Conservation (phyloP, 1,140 invertebrate genomes). For the Neodiprion pinetum region DNA sequence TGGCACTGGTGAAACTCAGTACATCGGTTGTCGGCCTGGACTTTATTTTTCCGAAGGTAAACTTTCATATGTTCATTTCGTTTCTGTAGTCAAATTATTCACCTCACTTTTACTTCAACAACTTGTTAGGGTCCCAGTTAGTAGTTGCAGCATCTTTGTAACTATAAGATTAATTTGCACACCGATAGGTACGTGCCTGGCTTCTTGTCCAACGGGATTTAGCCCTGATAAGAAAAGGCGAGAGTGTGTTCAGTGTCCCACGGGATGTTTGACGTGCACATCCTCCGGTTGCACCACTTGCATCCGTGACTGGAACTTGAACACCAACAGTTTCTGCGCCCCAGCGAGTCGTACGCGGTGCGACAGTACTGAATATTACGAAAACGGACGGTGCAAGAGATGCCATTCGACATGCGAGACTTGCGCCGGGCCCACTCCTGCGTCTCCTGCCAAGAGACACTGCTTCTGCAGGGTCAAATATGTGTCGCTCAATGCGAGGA, state of each 20-base stretch:
- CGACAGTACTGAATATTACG: slow-evolving; percentile 72
- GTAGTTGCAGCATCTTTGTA: neutral
- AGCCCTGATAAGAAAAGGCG: too few species aligned
- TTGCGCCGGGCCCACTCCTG: slow-evolving; percentile 74
- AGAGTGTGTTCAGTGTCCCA: too few species aligned
- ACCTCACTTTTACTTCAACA: neutral
- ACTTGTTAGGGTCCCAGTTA: slow-evolving; percentile 1
- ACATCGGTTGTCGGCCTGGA: slow-evolving; percentile 77
- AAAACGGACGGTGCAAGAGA: slow-evolving; percentile 70
- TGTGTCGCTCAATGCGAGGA: slow-evolving; percentile 78
- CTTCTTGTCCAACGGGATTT: too few species aligned
- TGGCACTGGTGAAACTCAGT: slow-evolving; percentile 77
- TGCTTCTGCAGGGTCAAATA: slow-evolving; percentile 70
- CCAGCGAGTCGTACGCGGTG: slow-evolving; percentile 72
- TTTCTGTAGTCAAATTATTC: neutral
- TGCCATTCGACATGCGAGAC: slow-evolving; percentile 77
- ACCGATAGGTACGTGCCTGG: too few species aligned
- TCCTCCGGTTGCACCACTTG: slow-evolving; percentile 73
- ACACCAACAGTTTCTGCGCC: slow-evolving; percentile 74
- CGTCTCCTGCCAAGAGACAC: slow-evolving; percentile 70
- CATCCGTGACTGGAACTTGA: slow-evolving; percentile 73
- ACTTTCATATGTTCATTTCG: neutral
- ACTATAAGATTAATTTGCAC: neutral
- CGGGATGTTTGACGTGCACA: slow-evolving; percentile 73
- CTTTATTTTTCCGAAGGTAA: slow-evolving; percentile 71